Evolutionary conservation across 2,797 vertebrate species (phyloP).

Genomic region (Rousettus madagascariensis): DNA sequence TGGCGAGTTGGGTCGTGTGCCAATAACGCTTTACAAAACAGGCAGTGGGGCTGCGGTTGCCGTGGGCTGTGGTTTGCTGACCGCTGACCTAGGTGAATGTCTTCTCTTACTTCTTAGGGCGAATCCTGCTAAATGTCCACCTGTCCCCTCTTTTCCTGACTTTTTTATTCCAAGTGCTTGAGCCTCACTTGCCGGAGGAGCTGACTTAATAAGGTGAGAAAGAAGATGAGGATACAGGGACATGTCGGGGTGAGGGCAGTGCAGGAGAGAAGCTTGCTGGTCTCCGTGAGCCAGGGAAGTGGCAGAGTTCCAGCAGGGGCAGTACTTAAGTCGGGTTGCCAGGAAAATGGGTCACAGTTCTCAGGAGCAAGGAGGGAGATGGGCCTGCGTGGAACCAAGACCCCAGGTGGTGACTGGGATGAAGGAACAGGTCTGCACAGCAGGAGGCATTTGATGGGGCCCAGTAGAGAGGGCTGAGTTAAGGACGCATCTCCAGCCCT

Average conservation of each 20-base stretch:
- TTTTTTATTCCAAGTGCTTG: neutral
- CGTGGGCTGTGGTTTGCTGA: neutral
- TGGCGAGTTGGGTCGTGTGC: neutral
- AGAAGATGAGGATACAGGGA: neutral
- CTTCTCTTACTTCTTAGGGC: neutral
- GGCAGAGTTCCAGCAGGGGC: neutral
- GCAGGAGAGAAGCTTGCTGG: neutral
- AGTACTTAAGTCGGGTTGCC: neutral
- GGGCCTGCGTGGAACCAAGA: neutral
- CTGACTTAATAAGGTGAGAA: neutral
- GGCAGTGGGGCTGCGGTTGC: neutral
- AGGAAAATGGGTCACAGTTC: neutral
- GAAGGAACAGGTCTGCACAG: neutral
- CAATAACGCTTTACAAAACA: neutral
- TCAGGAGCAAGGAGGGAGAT: neutral
- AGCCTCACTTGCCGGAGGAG: neutral
- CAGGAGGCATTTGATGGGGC: neutral
- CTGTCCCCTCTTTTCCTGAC: neutral
- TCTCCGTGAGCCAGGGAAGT: neutral
- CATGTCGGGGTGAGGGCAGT: rapidly evolving
- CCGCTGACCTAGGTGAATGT: neutral
- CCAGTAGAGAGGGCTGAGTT: neutral
- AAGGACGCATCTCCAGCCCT: neutral
- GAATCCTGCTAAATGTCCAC: neutral
- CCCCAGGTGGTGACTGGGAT: neutral